These are phyloP conservation scores for Mico argentatus DNA, from an alignment of 2,797 vertebrate species.

Conservation along the genomic window DNA sequence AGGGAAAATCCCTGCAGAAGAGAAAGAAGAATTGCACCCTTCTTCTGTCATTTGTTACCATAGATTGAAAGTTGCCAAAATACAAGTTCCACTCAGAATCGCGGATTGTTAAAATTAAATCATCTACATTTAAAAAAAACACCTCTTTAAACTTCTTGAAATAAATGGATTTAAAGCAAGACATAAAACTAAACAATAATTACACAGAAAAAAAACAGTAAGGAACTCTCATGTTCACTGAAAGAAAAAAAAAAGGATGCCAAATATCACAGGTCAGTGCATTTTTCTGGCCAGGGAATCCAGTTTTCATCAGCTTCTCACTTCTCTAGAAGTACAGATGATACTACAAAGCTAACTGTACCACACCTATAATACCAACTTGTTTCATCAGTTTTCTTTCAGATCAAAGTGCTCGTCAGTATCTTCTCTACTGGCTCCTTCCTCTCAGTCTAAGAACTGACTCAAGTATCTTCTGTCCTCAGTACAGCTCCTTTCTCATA, in stretches of 20 bases:
- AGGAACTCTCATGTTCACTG: neutral
- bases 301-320: constrained; percentile 10
- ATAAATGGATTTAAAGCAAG: constrained; percentile 16
- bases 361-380: neutral
- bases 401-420: neutral
- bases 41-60: constrained; percentile 11
- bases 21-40: constrained; percentile 38
- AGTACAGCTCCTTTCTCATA: neutral
- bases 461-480: neutral
- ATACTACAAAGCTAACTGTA: neutral
- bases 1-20: neutral
- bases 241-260: neutral
- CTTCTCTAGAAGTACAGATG: neutral
- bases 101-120: constrained; percentile 38
- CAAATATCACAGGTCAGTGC: neutral
- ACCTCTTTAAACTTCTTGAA: constrained; percentile 23
- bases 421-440: neutral
- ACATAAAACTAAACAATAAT: neutral
- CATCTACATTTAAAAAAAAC: constrained; percentile 5
- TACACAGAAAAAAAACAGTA: neutral
- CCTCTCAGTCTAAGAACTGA: neutral
- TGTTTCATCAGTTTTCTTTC: constrained; percentile 30
- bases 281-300: constrained; percentile 37
- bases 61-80: constrained; percentile 22
- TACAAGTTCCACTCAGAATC: neutral